A percentile compares a stretch with the other conserved stretches of the same genome.
These are phyloP conservation scores for Lepus oiostolus DNA, from an alignment of 2,797 vertebrate genomes.

Conservation along the genomic window DNA sequence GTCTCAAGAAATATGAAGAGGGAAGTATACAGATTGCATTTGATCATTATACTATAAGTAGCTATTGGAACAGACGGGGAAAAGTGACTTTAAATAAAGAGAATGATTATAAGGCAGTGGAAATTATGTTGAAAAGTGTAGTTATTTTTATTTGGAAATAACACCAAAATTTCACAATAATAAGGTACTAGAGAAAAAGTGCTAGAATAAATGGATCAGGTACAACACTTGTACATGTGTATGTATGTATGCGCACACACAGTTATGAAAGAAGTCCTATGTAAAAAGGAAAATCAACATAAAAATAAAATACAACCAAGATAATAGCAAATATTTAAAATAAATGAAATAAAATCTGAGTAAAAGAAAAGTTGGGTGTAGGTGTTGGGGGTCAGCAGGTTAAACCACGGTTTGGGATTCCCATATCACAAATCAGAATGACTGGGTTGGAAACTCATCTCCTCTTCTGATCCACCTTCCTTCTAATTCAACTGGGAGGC, in stretches of 20 bases:
- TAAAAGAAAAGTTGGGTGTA: not conserved
- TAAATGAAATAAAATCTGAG: not conserved
- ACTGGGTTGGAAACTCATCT: too few species aligned
- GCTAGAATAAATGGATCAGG: not conserved
- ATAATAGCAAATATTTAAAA: not conserved
- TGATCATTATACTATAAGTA: not conserved
- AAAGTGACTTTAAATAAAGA: not conserved
- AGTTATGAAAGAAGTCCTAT: not conserved
- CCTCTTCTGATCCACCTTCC: too few species aligned
- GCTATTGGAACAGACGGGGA: not conserved
- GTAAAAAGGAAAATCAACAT: not conserved
- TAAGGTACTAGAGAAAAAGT: not conserved
- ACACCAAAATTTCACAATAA: not conserved
- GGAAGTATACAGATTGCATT: not conserved
- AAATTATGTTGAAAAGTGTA: not conserved
- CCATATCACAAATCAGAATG: too few species aligned
- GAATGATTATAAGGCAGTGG: not conserved
- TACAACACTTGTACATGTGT: not conserved
- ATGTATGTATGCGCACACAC: fast-evolving
- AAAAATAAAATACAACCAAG: slow-evolving; percentile 35
- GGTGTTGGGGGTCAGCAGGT: not conserved
- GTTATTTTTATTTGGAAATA: not conserved
- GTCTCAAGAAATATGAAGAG: not conserved
- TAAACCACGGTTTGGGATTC: too few species aligned
- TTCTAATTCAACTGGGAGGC: too few species aligned